Conservation (phyloP, 2,888 invertebrate species). For the Yponomeuta plumbellus region DNA sequence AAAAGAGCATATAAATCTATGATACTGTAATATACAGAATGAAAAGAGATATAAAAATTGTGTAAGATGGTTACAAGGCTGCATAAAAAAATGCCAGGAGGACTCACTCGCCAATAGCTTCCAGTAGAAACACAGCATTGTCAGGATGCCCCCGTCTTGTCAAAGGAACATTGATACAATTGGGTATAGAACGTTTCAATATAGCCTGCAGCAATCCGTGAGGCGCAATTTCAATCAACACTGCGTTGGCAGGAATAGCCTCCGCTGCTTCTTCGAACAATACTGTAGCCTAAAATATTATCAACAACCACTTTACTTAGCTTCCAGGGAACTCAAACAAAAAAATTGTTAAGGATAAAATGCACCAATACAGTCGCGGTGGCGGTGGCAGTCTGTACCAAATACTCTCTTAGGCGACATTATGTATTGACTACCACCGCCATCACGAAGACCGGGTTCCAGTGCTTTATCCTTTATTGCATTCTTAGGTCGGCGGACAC, state of each 20-base stretch:
- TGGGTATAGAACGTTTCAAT: slow-evolving; percentile 50
- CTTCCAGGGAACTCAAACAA: neutral
- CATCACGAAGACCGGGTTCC: too few relatives aligned
- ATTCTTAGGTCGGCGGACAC: too few relatives aligned
- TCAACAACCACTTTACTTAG: neutral
- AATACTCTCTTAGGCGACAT: too few relatives aligned
- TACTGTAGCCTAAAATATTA: slow-evolving; percentile 72
- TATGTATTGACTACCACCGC: too few relatives aligned
- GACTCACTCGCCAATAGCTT: slow-evolving; percentile 59
- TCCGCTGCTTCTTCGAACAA: slow-evolving; percentile 87
- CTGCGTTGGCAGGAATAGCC: slow-evolving; percentile 85
- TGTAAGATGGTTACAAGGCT: too few relatives aligned
- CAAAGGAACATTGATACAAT: slow-evolving; percentile 75
- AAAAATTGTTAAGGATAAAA: too few relatives aligned
- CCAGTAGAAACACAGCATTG: slow-evolving; percentile 81
- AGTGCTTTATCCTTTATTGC: too few relatives aligned
- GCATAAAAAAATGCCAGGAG: neutral
- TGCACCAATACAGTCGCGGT: too few relatives aligned
- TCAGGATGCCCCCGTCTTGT: slow-evolving; percentile 87
- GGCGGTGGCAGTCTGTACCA: too few relatives aligned
- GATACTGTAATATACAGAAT: too few relatives aligned
- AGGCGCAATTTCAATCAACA: slow-evolving; percentile 92
- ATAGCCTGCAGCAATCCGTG: slow-evolving; percentile 93
- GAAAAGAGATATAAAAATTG: too few relatives aligned
- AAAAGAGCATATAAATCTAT: too few relatives aligned